phyloP scores from a whole-genome alignment of 2,113 vertebrate species.

The Bothrops jararaca region DNA sequence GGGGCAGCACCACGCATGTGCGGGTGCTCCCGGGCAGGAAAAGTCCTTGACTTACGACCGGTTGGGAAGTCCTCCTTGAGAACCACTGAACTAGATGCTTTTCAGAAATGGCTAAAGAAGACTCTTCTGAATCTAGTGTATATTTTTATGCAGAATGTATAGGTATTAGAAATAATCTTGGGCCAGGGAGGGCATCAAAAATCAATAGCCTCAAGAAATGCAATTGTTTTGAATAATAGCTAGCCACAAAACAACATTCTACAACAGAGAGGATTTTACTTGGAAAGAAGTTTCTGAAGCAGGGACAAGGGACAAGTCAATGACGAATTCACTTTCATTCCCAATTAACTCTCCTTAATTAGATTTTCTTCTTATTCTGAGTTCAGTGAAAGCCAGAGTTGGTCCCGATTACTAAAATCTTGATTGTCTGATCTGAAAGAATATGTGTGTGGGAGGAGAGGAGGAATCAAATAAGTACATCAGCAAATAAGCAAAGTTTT shows the following conservation, averaged over 20 bases:
- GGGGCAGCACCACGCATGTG: no score
- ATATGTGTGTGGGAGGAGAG: background rate
- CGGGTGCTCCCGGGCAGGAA: no score
- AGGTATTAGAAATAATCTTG: background rate
- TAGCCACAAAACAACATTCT: background rate
- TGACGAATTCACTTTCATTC: background rate
- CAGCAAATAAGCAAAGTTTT: background rate
- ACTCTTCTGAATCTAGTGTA: background rate
- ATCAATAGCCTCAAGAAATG: background rate
- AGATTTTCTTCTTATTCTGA: background rate
- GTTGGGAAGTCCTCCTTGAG: no score
- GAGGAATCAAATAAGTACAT: background rate
- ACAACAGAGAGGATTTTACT: background rate
- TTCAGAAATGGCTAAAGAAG: background rate
- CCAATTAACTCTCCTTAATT: background rate
- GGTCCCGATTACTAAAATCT: background rate
- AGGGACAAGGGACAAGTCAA: background rate
- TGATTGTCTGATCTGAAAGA: background rate
- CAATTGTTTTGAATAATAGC: background rate
- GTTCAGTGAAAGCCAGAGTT: background rate
- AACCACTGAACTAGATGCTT: background rate
- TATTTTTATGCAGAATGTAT: background rate
- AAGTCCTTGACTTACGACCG: no score
- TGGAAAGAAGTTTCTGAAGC: background rate
- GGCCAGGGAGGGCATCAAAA: background rate